phyloP scores from a whole-genome alignment of 1,140 invertebrate genomes.

The Drusus annulatus region DNA sequence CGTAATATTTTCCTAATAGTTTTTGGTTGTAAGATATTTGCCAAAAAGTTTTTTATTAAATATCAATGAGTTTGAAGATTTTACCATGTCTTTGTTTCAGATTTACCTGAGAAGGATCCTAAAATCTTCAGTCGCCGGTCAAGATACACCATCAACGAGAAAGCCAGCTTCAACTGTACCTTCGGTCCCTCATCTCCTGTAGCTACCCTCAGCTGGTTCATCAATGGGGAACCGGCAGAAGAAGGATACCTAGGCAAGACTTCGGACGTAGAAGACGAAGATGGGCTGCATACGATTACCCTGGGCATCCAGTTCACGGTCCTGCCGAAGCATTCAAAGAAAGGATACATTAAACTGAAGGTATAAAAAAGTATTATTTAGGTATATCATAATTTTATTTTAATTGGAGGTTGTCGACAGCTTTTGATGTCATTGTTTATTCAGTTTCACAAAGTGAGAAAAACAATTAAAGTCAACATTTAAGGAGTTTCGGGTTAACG shows the following conservation, averaged over 20 bases:
- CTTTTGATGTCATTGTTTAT: background rate
- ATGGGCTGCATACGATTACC: constrained; percentile 76
- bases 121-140: constrained; percentile 76
- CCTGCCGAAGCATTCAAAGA: constrained; percentile 76
- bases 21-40: no score
- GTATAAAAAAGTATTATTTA: constrained; percentile 50
- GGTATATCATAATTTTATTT: no score
- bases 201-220: constrained; percentile 79
- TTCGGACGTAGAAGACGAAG: constrained; percentile 70
- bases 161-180: constrained; percentile 80
- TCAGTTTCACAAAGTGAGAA: background rate
- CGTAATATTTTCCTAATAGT: no score
- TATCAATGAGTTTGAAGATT: no score
- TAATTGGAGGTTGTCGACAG: no score
- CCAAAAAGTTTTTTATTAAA: no score
- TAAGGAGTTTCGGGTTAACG: background rate
- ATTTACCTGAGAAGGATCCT: constrained; percentile 78
- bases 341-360: constrained; percentile 81
- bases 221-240: constrained; percentile 78
- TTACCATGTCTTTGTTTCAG: constrained; percentile 71
- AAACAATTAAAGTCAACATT: background rate
- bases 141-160: constrained; percentile 78
- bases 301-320: constrained; percentile 79
- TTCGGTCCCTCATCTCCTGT: constrained; percentile 79
- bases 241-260: constrained; percentile 71